A percentile compares a stretch with the other conserved stretches of the same genome.
phyloP scores from a whole-genome alignment of 2,113 vertebrate genomes.

The Phylloscopus trochiloides region DNA sequence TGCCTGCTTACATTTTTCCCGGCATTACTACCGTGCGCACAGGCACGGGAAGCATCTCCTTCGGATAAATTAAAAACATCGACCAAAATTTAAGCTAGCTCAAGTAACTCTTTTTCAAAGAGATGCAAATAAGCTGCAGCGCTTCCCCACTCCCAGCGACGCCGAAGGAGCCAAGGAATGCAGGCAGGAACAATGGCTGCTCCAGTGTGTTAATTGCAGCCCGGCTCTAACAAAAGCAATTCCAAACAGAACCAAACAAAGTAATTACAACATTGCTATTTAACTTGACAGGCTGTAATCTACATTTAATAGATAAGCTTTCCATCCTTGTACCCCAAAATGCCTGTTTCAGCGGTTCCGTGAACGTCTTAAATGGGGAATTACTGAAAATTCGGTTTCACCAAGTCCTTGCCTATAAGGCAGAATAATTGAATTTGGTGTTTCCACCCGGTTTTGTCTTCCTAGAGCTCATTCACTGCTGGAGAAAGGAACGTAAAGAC shows the following conservation, averaged over 20 bases:
- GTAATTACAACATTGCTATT: conserved; percentile 52
- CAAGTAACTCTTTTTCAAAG: background rate
- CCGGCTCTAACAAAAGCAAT: conserved; percentile 44
- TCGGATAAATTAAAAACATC: background rate
- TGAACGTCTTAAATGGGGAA: background rate
- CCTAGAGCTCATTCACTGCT: background rate
- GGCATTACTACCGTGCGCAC: background rate
- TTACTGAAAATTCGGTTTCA: background rate
- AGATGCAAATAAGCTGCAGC: background rate
- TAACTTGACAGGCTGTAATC: conserved; percentile 44
- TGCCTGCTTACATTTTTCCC: background rate
- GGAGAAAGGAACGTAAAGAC: background rate
- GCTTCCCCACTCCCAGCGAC: background rate
- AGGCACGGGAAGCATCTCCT: background rate
- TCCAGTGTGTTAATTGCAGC: conserved; percentile 35
- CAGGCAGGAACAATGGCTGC: conserved; percentile 45
- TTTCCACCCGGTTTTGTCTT: background rate
- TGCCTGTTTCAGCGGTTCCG: background rate
- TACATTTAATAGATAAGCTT: conserved; percentile 40
- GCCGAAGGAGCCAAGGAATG: background rate
- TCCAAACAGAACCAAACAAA: conserved; percentile 57
- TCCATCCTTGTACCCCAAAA: conserved; percentile 34
- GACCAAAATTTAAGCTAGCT: background rate
- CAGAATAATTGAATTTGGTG: background rate
- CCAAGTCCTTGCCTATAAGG: background rate